Percentiles rank a stretch among this genome's conserved stretches.
Evolutionary conservation across 2,113 vertebrate species (phyloP).

Genomic region (Microtus pennsylvanicus): DNA sequence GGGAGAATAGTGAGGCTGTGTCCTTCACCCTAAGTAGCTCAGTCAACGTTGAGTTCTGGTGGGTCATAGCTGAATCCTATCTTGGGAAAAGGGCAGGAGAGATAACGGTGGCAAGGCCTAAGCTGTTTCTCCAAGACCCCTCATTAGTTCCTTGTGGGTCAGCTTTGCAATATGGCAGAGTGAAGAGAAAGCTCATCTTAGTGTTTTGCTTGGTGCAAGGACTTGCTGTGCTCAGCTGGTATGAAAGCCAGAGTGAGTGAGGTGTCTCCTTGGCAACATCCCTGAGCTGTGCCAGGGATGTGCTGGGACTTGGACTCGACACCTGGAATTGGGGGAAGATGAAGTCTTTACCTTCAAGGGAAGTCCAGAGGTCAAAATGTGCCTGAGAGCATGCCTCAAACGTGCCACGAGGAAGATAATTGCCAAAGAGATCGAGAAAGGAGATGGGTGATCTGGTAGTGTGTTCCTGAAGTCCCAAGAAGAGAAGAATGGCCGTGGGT

Average conservation of each 20-base stretch:
- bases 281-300: neutral
- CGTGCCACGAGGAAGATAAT: rapidly evolving
- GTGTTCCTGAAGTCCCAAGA: too few species aligned
- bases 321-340: neutral
- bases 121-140: neutral
- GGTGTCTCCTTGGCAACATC: neutral
- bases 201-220: neutral
- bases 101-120: neutral
- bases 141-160: neutral
- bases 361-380: neutral
- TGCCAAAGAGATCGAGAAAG: neutral
- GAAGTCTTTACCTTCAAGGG: neutral
- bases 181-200: neutral
- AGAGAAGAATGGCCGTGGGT: neutral
- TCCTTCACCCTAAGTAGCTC: neutral
- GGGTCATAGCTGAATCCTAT: rapidly evolving
- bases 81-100: neutral
- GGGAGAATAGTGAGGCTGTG: neutral
- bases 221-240: neutral
- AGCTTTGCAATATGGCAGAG: neutral
- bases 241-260: neutral
- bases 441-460: too few species aligned
- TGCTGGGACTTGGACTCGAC: neutral
- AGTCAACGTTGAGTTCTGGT: neutral
- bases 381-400: neutral